Base-by-base conservation (phyloP, 2,113 vertebrate genomes). In the Labeo rohita region DNA sequence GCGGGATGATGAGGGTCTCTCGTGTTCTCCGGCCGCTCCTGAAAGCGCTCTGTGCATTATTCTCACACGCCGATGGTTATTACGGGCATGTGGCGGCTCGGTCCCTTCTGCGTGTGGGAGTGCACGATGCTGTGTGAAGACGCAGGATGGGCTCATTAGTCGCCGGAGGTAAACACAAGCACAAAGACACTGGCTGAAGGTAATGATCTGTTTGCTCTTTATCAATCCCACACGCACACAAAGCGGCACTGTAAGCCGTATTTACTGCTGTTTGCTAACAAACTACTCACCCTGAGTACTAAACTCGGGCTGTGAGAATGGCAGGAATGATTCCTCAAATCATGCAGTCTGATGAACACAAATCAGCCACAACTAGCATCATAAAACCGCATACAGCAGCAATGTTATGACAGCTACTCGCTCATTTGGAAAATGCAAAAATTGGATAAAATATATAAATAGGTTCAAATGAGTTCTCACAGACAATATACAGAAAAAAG, bases 141-240 rank as follows among this genome's bases (percentile, higher is more conserved):
- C 36, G 3, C 36, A 21, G 52, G 4, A 78, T 6, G 50, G 49
- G 39, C 36, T 79, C 50, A 56, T 78, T 78, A 21, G 50, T 56
- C 15, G 2, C 54, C 15, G 15, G 52, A 79, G 50, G 50, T 79
- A 61, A 63, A 80, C 77, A 45, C 68, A 8, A 63, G 21, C 77
- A 43, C 77, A 79, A 79, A 79, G 34, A 79, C 68, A 45, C 9
- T 21, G 18, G 39, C 68, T 72, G 39, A 72, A 72, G 36, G 8
- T 72, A 72, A 72, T 72, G 68, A 72, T 72, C 68, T 72, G 68
- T 72, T 72, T 72, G 68, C 68, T 72, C 68, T 72, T 72, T 18
- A 72, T 72, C 68, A 72, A 45, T 45, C 39, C 18, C 68, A 11
- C 2, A 72, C 2, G 8, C 34, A 70, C 66, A 70, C 36, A 70